Evolutionary conservation across 1,140 invertebrate species (phyloP).

Genomic region (Ylistrum balloti): DNA sequence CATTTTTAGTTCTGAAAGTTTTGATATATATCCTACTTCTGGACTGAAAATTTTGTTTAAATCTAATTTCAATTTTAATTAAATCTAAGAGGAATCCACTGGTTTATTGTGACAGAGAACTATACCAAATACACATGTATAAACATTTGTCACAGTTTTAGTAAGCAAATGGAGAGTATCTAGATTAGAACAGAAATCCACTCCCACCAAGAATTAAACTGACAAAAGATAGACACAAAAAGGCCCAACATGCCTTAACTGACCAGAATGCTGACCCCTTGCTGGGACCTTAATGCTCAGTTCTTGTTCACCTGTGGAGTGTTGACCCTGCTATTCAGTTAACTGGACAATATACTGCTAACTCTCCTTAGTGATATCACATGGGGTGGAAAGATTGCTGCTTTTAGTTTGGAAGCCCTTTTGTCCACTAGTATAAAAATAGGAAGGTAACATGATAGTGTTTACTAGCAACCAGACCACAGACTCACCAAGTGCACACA

Average conservation of each 20-base stretch:
- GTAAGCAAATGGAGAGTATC: background rate
- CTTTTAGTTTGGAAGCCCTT: background rate
- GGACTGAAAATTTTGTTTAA: too few relatives aligned
- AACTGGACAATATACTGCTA: background rate
- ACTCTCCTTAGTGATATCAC: background rate
- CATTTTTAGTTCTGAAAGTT: too few relatives aligned
- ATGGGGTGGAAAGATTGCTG: background rate
- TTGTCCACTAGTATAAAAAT: background rate
- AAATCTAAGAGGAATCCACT: too few relatives aligned
- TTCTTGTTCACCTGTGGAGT: background rate
- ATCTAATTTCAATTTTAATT: too few relatives aligned
- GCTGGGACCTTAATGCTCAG: slow-evolving; percentile 10
- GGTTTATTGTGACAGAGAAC: too few relatives aligned
- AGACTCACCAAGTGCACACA: too few relatives aligned
- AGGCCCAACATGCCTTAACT: background rate
- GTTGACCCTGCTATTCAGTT: background rate
- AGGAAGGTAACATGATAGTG: background rate
- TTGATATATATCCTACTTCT: too few relatives aligned
- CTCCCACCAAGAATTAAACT: too few relatives aligned
- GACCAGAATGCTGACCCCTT: background rate
- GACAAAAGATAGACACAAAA: too few relatives aligned
- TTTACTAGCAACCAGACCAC: too few relatives aligned
- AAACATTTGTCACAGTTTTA: too few relatives aligned
- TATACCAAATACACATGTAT: too few relatives aligned
- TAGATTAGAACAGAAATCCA: background rate